phyloP scores from a whole-genome alignment of 2,113 vertebrate species.

The Hystrix brachyura region DNA sequence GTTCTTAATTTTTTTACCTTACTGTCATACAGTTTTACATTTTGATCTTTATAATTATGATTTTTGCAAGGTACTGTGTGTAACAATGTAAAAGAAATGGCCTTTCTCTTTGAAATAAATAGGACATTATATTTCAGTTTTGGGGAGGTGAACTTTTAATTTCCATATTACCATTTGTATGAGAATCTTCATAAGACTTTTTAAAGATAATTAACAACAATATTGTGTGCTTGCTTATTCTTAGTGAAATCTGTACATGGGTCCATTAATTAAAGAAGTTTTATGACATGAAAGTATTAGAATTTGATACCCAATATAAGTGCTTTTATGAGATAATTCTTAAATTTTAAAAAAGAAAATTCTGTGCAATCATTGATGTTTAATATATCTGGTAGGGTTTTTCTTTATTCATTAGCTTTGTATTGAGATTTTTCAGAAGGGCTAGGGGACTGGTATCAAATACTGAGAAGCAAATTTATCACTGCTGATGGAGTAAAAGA shows the following conservation, averaged over 20 bases:
- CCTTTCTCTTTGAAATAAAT: not conserved
- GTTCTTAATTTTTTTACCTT: no score
- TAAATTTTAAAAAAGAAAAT: not conserved
- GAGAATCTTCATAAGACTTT: not conserved
- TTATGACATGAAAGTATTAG: not conserved
- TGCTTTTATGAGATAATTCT: not conserved
- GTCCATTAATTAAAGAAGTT: not conserved
- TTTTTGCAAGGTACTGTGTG: not conserved
- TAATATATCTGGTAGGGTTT: not conserved
- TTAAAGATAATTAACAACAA: not conserved
- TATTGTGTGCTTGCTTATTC: not conserved
- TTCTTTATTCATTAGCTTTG: not conserved
- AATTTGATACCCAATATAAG: conserved; percentile 22
- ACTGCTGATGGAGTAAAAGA: not conserved
- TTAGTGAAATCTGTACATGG: not conserved
- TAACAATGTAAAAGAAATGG: not conserved
- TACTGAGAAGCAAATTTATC: not conserved
- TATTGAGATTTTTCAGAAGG: not conserved
- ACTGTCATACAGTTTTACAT: not conserved
- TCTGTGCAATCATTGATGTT: not conserved
- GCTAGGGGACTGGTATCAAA: not conserved
- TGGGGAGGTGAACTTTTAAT: not conserved
- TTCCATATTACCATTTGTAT: conserved; percentile 1
- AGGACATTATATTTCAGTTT: not conserved
- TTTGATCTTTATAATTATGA: not conserved